phyloP scores from a whole-genome alignment of 1,140 invertebrate genomes.

The Bombus ignitus region DNA sequence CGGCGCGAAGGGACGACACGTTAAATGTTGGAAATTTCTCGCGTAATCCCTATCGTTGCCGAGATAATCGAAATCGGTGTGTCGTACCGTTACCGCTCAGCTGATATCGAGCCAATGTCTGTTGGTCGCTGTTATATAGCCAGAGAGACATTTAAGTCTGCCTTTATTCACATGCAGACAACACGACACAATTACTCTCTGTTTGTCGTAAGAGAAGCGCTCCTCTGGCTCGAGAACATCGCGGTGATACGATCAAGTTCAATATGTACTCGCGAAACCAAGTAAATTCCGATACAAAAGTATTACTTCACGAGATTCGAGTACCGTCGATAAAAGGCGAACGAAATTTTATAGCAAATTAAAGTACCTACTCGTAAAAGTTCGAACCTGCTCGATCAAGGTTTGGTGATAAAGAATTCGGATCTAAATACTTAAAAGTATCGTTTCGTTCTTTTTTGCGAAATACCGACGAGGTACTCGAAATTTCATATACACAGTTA shows the following conservation, averaged over 20 bases:
- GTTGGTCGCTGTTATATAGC: too few species aligned
- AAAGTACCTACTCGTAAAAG: too few species aligned
- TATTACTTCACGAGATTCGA: too few species aligned
- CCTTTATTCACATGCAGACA: slow-evolving; percentile 15
- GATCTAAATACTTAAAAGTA: too few species aligned
- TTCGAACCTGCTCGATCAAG: too few species aligned
- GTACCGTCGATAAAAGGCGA: too few species aligned
- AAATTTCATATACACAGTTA: background rate
- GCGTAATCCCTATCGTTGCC: too few species aligned
- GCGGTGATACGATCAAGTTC: background rate
- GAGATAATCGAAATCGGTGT: background rate
- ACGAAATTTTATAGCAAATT: too few species aligned
- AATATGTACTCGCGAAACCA: background rate
- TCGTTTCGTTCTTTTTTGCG: too few species aligned
- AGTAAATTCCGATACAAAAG: background rate
- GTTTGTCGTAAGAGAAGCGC: too few species aligned
- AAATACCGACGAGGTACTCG: background rate
- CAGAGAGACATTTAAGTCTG: background rate
- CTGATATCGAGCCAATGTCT: slow-evolving; percentile 16
- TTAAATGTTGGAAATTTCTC: background rate
- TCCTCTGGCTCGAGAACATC: too few species aligned
- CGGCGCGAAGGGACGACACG: background rate
- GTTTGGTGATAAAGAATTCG: too few species aligned
- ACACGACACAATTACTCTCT: slow-evolving; percentile 7
- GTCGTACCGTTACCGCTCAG: slow-evolving; percentile 4